These are phyloP conservation scores for Campodea augens DNA, from an alignment of 1,140 invertebrate species.

Conservation along the genomic window DNA sequence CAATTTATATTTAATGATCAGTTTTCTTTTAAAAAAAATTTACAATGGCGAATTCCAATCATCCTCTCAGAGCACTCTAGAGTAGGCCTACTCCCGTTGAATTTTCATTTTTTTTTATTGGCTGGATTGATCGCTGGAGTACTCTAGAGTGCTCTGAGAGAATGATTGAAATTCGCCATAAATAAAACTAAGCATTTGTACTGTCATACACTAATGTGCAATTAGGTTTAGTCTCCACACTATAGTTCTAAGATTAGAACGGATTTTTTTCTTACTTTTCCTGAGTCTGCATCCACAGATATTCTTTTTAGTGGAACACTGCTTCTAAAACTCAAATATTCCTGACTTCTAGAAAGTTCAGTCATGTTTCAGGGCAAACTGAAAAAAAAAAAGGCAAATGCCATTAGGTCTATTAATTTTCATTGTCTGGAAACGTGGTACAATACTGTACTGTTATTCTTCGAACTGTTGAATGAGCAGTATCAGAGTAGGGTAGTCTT, in stretches of 20 bases:
- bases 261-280: conserved; percentile 35
- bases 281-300: conserved; percentile 52
- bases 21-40: not conserved
- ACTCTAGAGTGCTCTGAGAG: too few relatives aligned
- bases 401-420: too few relatives aligned
- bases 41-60: too few relatives aligned
- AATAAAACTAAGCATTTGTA: conserved; percentile 3
- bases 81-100: not conserved
- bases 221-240: conserved; percentile 4
- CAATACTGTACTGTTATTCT: too few relatives aligned
- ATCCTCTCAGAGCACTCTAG: too few relatives aligned
- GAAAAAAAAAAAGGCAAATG: too few relatives aligned
- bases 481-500: too few relatives aligned
- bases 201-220: conserved; percentile 8
- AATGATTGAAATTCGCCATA: too few relatives aligned
- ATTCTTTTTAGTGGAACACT: conserved; percentile 61
- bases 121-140: too few relatives aligned
- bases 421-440: too few relatives aligned
- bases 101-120: conserved; percentile 4
- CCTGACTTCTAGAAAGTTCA: conserved; percentile 50
- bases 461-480: too few relatives aligned
- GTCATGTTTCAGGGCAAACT: too few relatives aligned
- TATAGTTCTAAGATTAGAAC: conserved; percentile 1
- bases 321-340: conserved; percentile 71
- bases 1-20: not conserved